These are phyloP conservation scores for Peromyscus maniculatus DNA, from an alignment of 2,113 vertebrate genomes.

Conservation along the genomic window DNA sequence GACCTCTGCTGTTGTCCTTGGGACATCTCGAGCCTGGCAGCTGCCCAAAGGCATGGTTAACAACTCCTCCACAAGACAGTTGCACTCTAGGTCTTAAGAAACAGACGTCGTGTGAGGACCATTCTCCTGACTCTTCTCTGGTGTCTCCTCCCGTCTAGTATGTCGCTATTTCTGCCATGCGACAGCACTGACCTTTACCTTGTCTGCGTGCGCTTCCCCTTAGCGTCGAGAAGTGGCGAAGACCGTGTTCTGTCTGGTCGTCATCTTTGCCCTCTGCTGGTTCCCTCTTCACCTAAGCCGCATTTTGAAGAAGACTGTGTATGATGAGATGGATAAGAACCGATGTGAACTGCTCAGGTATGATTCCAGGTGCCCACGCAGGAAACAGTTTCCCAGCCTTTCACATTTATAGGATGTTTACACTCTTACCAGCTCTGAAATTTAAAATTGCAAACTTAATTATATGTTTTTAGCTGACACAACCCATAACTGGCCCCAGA, in stretches of 20 bases:
- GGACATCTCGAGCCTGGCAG: background rate
- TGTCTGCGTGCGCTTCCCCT: slow-evolving; percentile 56
- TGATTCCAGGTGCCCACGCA: rapidly evolving
- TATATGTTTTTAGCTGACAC: slow-evolving; percentile 25
- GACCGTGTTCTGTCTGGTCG: slow-evolving; percentile 97
- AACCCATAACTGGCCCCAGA: background rate
- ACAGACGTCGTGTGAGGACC: background rate
- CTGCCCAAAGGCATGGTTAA: background rate
- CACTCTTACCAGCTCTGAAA: slow-evolving; percentile 2
- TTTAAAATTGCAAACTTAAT: slow-evolving; percentile 52
- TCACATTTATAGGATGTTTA: background rate
- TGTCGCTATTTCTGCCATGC: background rate
- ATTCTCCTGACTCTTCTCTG: background rate
- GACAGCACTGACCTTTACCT: slow-evolving; percentile 7
- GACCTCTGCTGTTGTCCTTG: background rate
- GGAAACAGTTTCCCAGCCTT: slow-evolving; percentile 15
- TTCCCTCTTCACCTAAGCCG: slow-evolving; percentile 97
- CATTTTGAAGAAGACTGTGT: slow-evolving; percentile 94
- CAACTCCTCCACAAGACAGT: background rate
- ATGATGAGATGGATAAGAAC: slow-evolving; percentile 85
- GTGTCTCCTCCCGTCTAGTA: background rate
- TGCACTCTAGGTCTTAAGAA: background rate
- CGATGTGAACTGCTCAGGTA: slow-evolving; percentile 97
- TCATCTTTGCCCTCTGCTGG: slow-evolving; percentile 99
- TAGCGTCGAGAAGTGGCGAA: slow-evolving; percentile 99